These are phyloP conservation scores for Allolobophora icterica DNA, from an alignment of 2,888 invertebrate genomes.

Conservation along the genomic window DNA sequence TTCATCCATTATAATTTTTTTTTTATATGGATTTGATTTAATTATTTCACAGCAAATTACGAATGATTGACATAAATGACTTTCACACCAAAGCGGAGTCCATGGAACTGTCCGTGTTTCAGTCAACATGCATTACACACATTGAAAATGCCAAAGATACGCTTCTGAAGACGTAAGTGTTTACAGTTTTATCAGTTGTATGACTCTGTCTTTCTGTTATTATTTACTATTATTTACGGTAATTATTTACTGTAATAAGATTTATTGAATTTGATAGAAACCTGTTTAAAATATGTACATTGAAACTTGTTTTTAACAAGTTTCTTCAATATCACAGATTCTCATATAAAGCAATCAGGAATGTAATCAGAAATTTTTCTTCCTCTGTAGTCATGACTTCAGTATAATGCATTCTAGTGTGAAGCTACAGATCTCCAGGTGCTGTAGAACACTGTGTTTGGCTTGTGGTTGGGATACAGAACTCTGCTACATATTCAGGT, in stretches of 20 bases:
- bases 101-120: conserved; percentile 75
- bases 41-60: conserved; percentile 46
- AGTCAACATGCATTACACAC: conserved; percentile 69
- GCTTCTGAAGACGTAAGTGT: conserved; percentile 72
- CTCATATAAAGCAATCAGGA: not conserved
- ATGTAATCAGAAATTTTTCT: not conserved
- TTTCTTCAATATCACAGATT: not conserved
- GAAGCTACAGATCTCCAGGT: too few species aligned
- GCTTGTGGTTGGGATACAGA: too few species aligned
- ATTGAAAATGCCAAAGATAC: conserved; percentile 75
- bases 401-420: too few species aligned
- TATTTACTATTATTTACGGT: not conserved
- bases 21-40: not conserved
- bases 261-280: not conserved
- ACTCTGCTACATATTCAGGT: too few species aligned
- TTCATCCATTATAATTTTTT: not conserved
- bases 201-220: too few species aligned
- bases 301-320: too few species aligned
- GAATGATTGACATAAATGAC: conserved; percentile 64
- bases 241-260: too few species aligned
- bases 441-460: too few species aligned
- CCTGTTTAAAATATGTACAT: not conserved
- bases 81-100: conserved; percentile 69
- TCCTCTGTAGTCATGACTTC: not conserved
- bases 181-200: not conserved